These are phyloP conservation scores for Euspilapteryx auroguttella DNA, from an alignment of 2,888 invertebrate species.

Conservation along the genomic window DNA sequence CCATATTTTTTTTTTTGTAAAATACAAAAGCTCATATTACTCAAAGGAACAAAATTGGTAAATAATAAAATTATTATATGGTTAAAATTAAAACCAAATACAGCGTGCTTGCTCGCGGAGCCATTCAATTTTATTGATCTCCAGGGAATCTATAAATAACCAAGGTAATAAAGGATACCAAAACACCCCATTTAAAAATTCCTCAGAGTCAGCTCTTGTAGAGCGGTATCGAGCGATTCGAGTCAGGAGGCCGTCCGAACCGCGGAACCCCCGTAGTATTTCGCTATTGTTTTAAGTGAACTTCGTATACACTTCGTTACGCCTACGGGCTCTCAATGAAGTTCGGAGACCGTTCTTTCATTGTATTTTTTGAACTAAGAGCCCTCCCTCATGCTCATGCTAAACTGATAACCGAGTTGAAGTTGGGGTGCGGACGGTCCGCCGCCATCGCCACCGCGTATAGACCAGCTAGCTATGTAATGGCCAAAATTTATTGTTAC, in stretches of 20 bases:
- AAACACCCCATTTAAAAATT: conserved; percentile 39
- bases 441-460: conserved; percentile 17
- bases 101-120: no score
- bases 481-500: conserved; percentile 48
- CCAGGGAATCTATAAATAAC: conserved; percentile 24
- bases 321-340: conserved; percentile 40
- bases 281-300: conserved; percentile 59
- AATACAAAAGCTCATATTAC: no score
- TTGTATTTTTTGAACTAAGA: conserved; percentile 28
- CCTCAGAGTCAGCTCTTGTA: conserved; percentile 51
- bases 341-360: conserved; percentile 40
- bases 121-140: not conserved
- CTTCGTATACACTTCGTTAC: conserved; percentile 56
- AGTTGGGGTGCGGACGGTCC: conserved; percentile 17
- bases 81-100: no score
- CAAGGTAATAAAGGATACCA: conserved; percentile 36
- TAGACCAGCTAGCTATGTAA: conserved; percentile 33
- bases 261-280: conserved; percentile 49
- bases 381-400: conserved; percentile 40
- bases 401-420: conserved; percentile 54
- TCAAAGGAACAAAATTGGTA: no score
- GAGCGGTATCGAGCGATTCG: conserved; percentile 27
- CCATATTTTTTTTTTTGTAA: no score
- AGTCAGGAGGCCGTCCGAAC: conserved; percentile 19
- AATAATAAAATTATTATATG: no score